Percentiles rank a stretch among this genome's conserved stretches.
Evolutionary conservation across 2,888 invertebrate genomes (phyloP).

Genomic region (Coleophora flavipennella): DNA sequence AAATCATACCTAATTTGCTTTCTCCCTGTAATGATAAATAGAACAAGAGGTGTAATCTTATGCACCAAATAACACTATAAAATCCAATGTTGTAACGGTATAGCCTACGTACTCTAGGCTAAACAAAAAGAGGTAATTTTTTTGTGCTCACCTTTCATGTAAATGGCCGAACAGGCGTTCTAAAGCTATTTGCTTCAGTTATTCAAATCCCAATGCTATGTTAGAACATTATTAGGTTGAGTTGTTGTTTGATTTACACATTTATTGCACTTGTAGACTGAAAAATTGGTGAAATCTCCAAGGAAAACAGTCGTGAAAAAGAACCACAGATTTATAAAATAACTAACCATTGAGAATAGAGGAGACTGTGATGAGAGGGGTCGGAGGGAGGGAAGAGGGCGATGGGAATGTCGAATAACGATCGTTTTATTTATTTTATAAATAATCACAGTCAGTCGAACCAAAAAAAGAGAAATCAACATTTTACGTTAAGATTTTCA

Average conservation of each 20-base stretch:
- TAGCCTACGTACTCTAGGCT: slow-evolving; percentile 34
- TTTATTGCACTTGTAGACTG: slow-evolving; percentile 50
- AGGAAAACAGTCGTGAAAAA: slow-evolving; percentile 73
- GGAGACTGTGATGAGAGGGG: slow-evolving; percentile 4
- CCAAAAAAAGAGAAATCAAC: neutral
- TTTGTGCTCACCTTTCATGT: slow-evolving; percentile 72
- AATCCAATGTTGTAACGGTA: slow-evolving; percentile 21
- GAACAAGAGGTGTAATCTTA: no score
- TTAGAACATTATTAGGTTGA: slow-evolving; percentile 46
- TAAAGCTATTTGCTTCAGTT: slow-evolving; percentile 27
- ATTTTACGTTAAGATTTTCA: no score
- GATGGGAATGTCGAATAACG: slow-evolving; percentile 15
- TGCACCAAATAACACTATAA: no score
- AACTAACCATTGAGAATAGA: slow-evolving; percentile 59
- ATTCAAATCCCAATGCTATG: slow-evolving; percentile 37
- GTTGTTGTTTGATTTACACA: slow-evolving; percentile 40
- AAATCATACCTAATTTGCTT: slow-evolving; percentile 34
- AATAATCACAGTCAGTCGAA: neutral
- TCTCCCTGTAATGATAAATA: slow-evolving; percentile 9
- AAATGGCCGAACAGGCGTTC: slow-evolving; percentile 65
- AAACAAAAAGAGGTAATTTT: slow-evolving; percentile 62
- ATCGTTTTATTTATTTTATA: slow-evolving; percentile 11
- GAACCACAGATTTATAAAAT: no score
- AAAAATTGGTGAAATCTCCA: slow-evolving; percentile 66
- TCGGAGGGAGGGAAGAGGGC: neutral